phyloP scores from a whole-genome alignment of 2,797 vertebrate species.

The Aselliscus stoliczkanus region DNA sequence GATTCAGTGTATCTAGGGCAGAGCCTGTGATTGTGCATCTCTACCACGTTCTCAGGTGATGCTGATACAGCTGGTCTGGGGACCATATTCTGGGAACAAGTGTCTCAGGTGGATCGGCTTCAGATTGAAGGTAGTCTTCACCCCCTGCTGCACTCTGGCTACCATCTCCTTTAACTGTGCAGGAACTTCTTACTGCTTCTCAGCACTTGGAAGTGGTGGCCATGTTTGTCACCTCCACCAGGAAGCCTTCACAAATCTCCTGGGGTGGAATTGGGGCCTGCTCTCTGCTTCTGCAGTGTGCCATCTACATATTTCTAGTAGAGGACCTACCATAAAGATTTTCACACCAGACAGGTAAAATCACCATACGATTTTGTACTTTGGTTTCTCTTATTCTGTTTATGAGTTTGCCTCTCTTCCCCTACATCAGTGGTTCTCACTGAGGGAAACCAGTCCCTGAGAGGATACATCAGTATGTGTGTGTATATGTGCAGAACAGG shows the following conservation, averaged over 20 bases:
- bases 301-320: background rate
- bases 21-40: background rate
- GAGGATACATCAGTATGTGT: background rate
- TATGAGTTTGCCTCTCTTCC: background rate
- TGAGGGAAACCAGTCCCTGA: background rate
- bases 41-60: background rate
- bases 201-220: background rate
- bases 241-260: background rate
- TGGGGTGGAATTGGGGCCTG: no score
- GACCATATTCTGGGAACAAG: background rate
- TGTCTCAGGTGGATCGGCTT: background rate
- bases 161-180: background rate
- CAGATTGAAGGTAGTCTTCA: background rate
- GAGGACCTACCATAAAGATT: background rate
- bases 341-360: background rate
- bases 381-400: background rate
- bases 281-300: background rate
- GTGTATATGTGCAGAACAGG: background rate
- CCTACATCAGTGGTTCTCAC: background rate
- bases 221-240: background rate
- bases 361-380: background rate
- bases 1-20: background rate
- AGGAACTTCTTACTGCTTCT: background rate
- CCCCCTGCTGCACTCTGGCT: accelerated
- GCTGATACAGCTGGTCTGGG: background rate